Base-by-base conservation (phyloP, 2,797 vertebrate genomes). In the Esox masquinongy region DNA sequence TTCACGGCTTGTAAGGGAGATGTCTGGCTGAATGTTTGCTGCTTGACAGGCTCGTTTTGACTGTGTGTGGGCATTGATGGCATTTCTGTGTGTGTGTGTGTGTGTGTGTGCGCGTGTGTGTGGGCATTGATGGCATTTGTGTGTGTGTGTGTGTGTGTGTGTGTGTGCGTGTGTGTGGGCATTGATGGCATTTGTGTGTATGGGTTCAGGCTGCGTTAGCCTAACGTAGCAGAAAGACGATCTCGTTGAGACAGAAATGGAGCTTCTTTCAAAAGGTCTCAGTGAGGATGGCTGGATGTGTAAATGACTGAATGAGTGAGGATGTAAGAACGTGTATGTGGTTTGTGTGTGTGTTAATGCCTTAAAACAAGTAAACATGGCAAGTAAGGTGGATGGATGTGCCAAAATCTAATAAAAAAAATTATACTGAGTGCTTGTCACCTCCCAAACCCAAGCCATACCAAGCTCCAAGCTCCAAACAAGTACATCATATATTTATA, bases 161-260 rank as follows among this genome's bases (percentile, higher is more conserved):
- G 43, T 47, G 12, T 47, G 43, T 47, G 12, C 12, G 67, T 84
- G 83, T 56, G 84, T 86, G 86, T 86, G 86, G 81, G 79, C 82
- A 83, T 82, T 92, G 91, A 94, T 94, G 90, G 90, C 89, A 88
- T 94, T 93, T 90, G 76, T 90, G 84, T 94, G 90, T 93, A 92
- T 82, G 80, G 88, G 88, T 92, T 92, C 92, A 92, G 77, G 77
- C 86, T 85, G 83, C 72, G 84, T 93, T 92, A 93, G 83, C 82
- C 84, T 87, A 93, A 79, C 74, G 34, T 79, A 83, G 87, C 84
- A 88, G 91, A 92, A 90, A 79, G 81, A 91, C 79, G 72, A 86
- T 81, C 76, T 64, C 71, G 72, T 74, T 49, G 78, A 73, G 88
- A 90, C 89, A 88, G 85, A 92, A 88, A 84, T 83, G 74, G 79